A percentile compares a stretch with the other conserved stretches of the same genome.
Conservation (phyloP, 2,888 invertebrate genomes). For the Philaethria dido region DNA sequence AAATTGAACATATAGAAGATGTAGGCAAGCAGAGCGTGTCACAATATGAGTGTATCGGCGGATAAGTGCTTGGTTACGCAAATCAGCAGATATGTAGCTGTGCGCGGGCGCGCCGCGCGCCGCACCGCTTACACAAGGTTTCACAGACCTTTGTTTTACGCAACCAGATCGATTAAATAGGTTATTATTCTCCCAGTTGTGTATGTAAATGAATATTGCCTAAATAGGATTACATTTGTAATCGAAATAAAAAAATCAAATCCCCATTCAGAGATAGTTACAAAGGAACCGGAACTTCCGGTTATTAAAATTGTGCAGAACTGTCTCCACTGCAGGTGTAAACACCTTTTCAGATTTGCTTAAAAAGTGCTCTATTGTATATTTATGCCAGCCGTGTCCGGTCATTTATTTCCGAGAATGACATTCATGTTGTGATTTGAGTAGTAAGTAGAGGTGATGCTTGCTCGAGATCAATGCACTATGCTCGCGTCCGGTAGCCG, state of each 20-base stretch:
- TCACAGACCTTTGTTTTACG: constrained; percentile 84
- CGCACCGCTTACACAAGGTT: constrained; percentile 82
- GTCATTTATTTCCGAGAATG: constrained; percentile 61
- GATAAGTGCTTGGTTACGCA: constrained; percentile 83
- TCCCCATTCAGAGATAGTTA: background rate
- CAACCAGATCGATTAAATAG: constrained; percentile 82
- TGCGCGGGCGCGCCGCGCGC: constrained; percentile 78
- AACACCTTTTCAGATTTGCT: constrained; percentile 26
- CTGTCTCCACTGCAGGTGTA: constrained; percentile 30
- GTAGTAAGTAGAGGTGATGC: constrained; percentile 55
- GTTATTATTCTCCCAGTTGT: constrained; percentile 78
- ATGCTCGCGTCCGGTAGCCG: constrained; percentile 75
- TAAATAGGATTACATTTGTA: constrained; percentile 2
- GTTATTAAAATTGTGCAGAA: constrained; percentile 53
- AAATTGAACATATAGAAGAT: constrained; percentile 17
- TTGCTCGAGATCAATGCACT: constrained; percentile 70
- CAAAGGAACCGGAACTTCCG: constrained; percentile 47
- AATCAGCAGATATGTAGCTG: constrained; percentile 81
- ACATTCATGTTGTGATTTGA: constrained; percentile 46
- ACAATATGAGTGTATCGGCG: constrained; percentile 70
- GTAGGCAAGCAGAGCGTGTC: constrained; percentile 71
- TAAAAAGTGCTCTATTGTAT: constrained; percentile 53
- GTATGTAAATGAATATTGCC: constrained; percentile 6
- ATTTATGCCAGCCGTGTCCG: constrained; percentile 71
- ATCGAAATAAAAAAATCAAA: constrained; percentile 5